These are phyloP conservation scores for Alitta virens DNA, from an alignment of 2,888 invertebrate species.

Conservation along the genomic window DNA sequence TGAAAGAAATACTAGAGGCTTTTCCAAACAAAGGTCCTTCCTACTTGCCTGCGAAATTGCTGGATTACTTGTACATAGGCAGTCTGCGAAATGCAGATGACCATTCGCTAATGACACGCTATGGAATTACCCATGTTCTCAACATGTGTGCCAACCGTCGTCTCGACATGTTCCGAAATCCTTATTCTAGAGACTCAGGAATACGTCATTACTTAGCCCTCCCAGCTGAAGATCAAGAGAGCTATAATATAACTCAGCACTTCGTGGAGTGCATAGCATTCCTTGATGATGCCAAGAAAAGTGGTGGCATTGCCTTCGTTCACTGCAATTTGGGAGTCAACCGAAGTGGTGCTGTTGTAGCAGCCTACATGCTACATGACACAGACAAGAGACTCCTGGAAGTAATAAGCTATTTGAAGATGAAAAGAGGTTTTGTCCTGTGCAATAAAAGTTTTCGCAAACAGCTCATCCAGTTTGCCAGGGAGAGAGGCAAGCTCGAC, in stretches of 20 bases:
- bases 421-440: conserved; percentile 24
- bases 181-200: conserved; percentile 23
- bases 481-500: conserved; percentile 26
- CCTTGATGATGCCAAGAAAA: conserved; percentile 22
- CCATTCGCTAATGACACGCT: conserved; percentile 16
- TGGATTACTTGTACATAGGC: conserved; percentile 31
- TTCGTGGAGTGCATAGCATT: conserved; percentile 29
- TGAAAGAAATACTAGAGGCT: conserved; percentile 30
- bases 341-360: conserved; percentile 31
- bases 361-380: conserved; percentile 30
- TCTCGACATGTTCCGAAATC: conserved; percentile 26
- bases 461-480: conserved; percentile 29
- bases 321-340: conserved; percentile 35
- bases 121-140: conserved; percentile 33
- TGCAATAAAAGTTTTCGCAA: conserved; percentile 30
- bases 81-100: conserved; percentile 32
- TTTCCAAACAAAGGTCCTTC: conserved; percentile 30
- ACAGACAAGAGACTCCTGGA: conserved; percentile 24
- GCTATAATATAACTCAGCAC: conserved; percentile 30
- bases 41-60: conserved; percentile 18
- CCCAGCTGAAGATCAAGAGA: conserved; percentile 31
- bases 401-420: conserved; percentile 25
- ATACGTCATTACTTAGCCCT: conserved; percentile 28
- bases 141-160: conserved; percentile 29
- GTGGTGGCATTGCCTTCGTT: conserved; percentile 28